phyloP scores from a whole-genome alignment of 2,888 invertebrate species.

The Sarcophaga carnaria region DNA sequence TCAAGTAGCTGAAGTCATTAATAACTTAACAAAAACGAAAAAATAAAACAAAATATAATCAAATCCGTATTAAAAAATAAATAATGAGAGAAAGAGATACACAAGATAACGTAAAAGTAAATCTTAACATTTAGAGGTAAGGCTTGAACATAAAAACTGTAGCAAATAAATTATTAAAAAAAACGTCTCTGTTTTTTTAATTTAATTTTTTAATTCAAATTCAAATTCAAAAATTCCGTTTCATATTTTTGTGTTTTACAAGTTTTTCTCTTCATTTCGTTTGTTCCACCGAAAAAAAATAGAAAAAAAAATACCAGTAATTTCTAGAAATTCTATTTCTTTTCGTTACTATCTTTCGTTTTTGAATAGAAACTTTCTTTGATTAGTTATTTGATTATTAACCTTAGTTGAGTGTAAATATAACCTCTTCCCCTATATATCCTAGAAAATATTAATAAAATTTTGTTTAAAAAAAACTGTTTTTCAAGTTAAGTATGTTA shows the following conservation, averaged over 20 bases:
- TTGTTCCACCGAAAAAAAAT: conserved; percentile 30
- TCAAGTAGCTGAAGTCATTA: conserved; percentile 17
- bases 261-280: conserved; percentile 27
- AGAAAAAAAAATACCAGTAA: not conserved
- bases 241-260: conserved; percentile 43
- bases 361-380: conserved; percentile 59
- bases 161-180: conserved; percentile 59
- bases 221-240: conserved; percentile 45
- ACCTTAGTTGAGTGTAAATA: conserved; percentile 12
- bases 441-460: not conserved
- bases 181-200: conserved; percentile 43
- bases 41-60: conserved; percentile 15
- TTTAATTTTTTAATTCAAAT: conserved; percentile 49
- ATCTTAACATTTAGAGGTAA: conserved; percentile 72
- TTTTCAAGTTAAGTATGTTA: conserved; percentile 35
- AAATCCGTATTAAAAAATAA: conserved; percentile 21
- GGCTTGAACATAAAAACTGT: conserved; percentile 71
- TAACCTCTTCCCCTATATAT: too few species aligned
- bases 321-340: conserved; percentile 7
- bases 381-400: conserved; percentile 3
- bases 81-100: too few species aligned
- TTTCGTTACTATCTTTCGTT: conserved; percentile 27
- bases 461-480: conserved; percentile 10
- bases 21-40: not conserved
- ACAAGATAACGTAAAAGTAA: conserved; percentile 56